Percentiles rank a stretch among this genome's conserved stretches.
Evolutionary conservation across 2,113 vertebrate species (phyloP).

Genomic region (Brachyhypopomus gauderio): DNA sequence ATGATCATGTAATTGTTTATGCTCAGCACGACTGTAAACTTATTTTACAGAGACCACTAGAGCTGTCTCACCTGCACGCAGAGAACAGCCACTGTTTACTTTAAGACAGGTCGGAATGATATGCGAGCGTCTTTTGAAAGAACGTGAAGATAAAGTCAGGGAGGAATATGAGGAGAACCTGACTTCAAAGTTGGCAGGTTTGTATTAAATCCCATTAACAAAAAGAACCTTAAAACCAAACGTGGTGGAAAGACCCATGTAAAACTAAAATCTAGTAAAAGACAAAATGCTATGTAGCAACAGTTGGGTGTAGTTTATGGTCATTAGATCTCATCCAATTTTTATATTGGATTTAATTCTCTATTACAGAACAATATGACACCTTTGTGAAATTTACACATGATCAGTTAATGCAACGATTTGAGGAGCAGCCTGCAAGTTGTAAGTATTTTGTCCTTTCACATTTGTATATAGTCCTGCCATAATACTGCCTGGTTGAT

Average conservation of each 20-base stretch:
- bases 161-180: slow-evolving; percentile 98
- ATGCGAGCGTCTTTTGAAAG: slow-evolving; percentile 97
- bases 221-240: not conserved
- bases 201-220: not conserved
- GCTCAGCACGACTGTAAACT: not conserved
- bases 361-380: slow-evolving; percentile 92
- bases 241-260: not conserved
- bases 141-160: slow-evolving; percentile 95
- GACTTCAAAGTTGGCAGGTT: slow-evolving; percentile 97
- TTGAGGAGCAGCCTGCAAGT: slow-evolving; percentile 98
- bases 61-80: slow-evolving; percentile 88
- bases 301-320: not conserved
- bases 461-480: slow-evolving; percentile 4
- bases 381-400: slow-evolving; percentile 99
- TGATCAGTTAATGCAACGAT: slow-evolving; percentile 97
- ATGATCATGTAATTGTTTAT: not conserved
- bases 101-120: slow-evolving; percentile 98
- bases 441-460: slow-evolving; percentile 80
- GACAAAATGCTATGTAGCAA: too few relatives aligned
- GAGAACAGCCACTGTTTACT: slow-evolving; percentile 96
- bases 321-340: not conserved
- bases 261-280: not conserved
- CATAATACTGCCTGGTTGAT: slow-evolving; percentile 19
- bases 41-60: slow-evolving; percentile 78
- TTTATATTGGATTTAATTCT: slow-evolving; percentile 12